Conservation (phyloP, 2,888 invertebrate species). For the Mactromeris polynyma region DNA sequence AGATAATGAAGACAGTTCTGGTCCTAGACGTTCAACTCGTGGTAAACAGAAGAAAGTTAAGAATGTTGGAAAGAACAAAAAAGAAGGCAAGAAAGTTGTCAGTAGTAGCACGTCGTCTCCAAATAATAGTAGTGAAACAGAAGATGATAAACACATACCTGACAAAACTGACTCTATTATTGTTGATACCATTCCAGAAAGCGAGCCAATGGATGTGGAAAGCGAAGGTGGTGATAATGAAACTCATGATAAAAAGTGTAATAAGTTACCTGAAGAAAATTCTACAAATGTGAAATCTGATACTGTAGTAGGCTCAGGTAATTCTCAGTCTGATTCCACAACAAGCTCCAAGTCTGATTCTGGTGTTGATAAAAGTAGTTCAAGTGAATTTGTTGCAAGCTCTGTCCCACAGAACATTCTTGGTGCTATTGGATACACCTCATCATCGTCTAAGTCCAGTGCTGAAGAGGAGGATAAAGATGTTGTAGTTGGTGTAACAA, state of each 20-base stretch:
- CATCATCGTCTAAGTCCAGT: conserved; percentile 44
- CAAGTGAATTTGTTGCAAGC: conserved; percentile 17
- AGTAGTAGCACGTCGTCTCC: neutral
- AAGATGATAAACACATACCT: neutral
- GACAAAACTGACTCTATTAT: neutral
- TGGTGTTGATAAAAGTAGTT: neutral
- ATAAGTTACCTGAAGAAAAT: neutral
- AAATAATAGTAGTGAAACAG: neutral
- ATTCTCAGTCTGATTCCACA: neutral
- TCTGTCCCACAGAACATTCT: conserved; percentile 66
- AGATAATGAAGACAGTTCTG: neutral
- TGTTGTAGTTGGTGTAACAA: neutral
- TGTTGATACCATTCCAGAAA: neutral
- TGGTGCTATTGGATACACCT: conserved; percentile 46
- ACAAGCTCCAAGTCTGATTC: neutral
- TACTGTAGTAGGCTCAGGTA: neutral
- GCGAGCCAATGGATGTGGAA: conserved; percentile 5
- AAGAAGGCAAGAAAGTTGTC: neutral
- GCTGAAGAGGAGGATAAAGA: neutral
- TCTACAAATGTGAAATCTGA: neutral
- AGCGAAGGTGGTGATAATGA: neutral
- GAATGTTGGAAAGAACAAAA: neutral
- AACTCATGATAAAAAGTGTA: conserved; percentile 20
- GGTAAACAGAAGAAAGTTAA: neutral
- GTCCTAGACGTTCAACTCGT: neutral